These are phyloP conservation scores for Platysteira castanea DNA, from an alignment of 2,113 vertebrate genomes.

Conservation along the genomic window DNA sequence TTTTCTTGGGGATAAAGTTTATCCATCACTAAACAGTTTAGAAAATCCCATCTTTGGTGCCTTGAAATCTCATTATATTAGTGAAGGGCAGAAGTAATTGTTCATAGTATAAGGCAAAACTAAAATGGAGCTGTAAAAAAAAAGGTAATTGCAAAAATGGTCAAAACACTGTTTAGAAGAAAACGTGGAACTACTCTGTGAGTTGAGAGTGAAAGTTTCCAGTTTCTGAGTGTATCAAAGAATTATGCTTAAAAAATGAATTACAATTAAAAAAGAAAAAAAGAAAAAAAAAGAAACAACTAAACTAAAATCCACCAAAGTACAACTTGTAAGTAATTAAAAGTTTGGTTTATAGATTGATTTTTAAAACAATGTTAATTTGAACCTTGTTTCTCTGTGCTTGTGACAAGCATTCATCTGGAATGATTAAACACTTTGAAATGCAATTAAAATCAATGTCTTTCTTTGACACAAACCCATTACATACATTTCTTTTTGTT, in stretches of 20 bases:
- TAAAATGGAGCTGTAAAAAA: neutral
- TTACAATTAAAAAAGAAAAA: neutral
- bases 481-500: neutral
- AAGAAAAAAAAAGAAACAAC: neutral
- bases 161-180: neutral
- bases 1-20: neutral
- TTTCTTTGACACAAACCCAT: neutral
- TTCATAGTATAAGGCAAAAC: neutral
- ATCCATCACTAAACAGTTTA: neutral
- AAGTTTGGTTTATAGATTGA: neutral
- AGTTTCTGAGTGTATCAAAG: neutral
- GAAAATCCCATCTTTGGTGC: neutral
- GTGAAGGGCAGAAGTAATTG: neutral
- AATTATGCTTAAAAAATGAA: neutral
- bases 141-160: neutral
- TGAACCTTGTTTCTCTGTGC: neutral
- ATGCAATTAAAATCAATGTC: conserved; percentile 37
- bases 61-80: neutral
- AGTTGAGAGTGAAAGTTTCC: neutral
- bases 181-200: neutral
- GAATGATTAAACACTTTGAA: conserved; percentile 23
- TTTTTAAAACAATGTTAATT: conserved; percentile 14
- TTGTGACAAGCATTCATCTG: conserved; percentile 1
- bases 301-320: neutral
- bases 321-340: neutral